Conservation (phyloP, 2,888 invertebrate species). For the Hololepta plana region DNA sequence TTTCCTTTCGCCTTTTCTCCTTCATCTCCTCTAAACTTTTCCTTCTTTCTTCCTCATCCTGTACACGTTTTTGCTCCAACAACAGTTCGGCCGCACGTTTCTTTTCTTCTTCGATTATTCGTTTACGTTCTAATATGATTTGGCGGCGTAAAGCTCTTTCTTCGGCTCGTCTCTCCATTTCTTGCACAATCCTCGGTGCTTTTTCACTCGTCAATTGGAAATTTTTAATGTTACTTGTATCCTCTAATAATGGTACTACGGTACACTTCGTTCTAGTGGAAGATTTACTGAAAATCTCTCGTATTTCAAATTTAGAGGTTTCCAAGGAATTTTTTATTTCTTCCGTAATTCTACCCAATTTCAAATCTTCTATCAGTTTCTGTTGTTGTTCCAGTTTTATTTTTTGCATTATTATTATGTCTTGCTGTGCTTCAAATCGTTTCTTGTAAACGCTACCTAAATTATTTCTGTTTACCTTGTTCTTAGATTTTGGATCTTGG, state of each 20-base stretch:
- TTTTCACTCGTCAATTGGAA: slow-evolving; percentile 31
- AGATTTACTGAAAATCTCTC: slow-evolving; percentile 26
- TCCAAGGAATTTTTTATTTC: slow-evolving; percentile 41
- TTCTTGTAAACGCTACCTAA: slow-evolving; percentile 15
- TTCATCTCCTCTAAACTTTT: slow-evolving; percentile 40
- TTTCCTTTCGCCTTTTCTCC: slow-evolving; percentile 38
- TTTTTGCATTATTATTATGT: slow-evolving; percentile 54
- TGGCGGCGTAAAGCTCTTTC: slow-evolving; percentile 34
- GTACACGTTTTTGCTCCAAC: slow-evolving; percentile 33
- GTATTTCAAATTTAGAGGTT: slow-evolving; percentile 36
- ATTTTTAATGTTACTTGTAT: slow-evolving; percentile 19
- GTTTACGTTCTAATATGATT: slow-evolving; percentile 31
- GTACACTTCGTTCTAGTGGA: slow-evolving; percentile 26
- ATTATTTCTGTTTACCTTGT: too few species aligned
- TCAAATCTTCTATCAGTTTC: slow-evolving; percentile 52
- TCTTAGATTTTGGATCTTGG: too few species aligned
- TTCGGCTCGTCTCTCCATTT: slow-evolving; percentile 55
- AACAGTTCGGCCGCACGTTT: slow-evolving; percentile 41
- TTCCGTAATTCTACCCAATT: slow-evolving; percentile 47
- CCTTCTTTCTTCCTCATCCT: slow-evolving; percentile 41
- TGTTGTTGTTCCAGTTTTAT: slow-evolving; percentile 52
- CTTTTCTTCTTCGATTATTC: slow-evolving; percentile 30
- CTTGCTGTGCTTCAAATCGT: slow-evolving; percentile 48
- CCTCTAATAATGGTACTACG: slow-evolving; percentile 13
- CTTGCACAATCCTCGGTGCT: slow-evolving; percentile 48